Evolutionary conservation across 2,113 vertebrate genomes (phyloP), one percentile per base, ranked within the genome.

Genomic region (Illadopsis cleaveri): DNA sequence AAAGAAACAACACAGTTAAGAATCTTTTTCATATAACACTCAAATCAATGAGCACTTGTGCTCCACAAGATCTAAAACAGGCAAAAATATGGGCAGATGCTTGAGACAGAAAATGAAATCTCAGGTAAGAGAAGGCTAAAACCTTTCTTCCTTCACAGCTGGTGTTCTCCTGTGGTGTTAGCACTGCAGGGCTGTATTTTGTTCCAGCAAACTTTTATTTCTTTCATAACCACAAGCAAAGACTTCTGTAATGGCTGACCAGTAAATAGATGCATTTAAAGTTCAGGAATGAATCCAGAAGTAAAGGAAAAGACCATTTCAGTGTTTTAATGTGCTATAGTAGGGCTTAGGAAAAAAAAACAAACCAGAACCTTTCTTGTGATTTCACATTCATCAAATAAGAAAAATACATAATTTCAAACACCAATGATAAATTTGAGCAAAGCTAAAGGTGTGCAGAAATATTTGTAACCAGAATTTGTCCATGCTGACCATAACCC

Each of bases 391-490:
- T 73, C 48, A 77, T 86, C 57, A 48, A 37, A 58, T 38, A 27
- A 58, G 17, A 91, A 75, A 93, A 94, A 83, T 3, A 15, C 66
- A 66, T 89, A 2, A 50, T 61, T 95, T 84, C 66, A 71, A 88
- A 48, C 17, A 50, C 14, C 38, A 51, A 7, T 33, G 57, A 60
- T 73, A 89, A 96, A 89, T 61, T 65, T 83, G 47, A 95, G 80
- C 79, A 24, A 57, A 89, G 82, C 93, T 82, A 61, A 85, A 89
- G 94, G 53, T 1, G 0, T 19, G 28, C 69, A 86, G 94, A 96
- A 96, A 94, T 93, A 86, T 94, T 96, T 97, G 88, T 62, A 96
- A 95, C 90, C 92, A 95, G 89, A 70, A 80, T 77, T 62, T 73
- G 70, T 76, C 78, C 72, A 8, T n/a, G 93, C 64, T 89, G 44